Conservation (phyloP, 2,113 vertebrate species). For the Pitta sordida region DNA sequence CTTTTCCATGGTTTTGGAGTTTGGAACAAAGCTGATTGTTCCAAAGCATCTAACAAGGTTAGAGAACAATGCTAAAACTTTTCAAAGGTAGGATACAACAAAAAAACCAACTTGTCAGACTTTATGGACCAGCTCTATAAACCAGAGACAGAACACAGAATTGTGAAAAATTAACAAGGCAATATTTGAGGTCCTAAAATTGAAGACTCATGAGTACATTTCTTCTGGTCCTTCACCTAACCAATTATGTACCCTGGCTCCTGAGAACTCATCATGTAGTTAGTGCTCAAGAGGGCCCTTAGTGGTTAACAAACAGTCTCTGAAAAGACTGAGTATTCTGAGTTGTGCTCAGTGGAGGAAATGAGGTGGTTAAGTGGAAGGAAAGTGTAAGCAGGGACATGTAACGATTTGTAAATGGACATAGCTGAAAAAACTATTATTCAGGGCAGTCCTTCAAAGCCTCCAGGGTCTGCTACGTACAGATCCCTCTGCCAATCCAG, state of each 20-base stretch:
- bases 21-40: neutral
- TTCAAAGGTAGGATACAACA: neutral
- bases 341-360: neutral
- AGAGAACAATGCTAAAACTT: neutral
- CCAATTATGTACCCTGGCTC: neutral
- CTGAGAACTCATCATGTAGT: neutral
- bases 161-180: neutral
- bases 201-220: neutral
- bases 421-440: neutral
- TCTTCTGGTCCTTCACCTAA: neutral
- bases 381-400: neutral
- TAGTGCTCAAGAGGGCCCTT: neutral
- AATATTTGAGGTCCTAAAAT: neutral
- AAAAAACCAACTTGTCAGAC: neutral
- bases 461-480: neutral
- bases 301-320: neutral
- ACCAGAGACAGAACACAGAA: neutral
- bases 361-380: neutral
- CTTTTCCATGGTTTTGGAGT: neutral
- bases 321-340: neutral
- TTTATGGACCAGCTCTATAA: neutral
- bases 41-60: neutral
- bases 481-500: neutral
- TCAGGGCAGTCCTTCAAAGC: neutral
- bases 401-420: neutral